Percentiles rank a stretch among this genome's conserved stretches.
phyloP scores from a whole-genome alignment of 2,888 invertebrate species.

The Synergus itoensis region DNA sequence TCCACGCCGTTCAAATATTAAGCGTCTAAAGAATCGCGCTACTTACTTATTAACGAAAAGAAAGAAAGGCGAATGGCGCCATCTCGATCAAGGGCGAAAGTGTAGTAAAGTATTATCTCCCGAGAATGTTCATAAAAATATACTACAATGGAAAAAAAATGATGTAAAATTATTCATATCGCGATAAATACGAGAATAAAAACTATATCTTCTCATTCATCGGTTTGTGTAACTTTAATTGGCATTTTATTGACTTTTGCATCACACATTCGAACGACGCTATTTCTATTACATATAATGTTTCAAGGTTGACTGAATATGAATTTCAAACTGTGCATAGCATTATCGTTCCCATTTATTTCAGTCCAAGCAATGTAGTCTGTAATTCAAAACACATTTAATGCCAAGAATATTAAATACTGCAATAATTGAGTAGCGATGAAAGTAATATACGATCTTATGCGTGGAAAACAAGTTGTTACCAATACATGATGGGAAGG shows the following conservation, averaged over 20 bases:
- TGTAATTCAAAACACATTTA: conserved; percentile 37
- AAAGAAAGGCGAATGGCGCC: conserved; percentile 16
- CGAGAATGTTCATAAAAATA: background rate
- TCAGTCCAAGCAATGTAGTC: conserved; percentile 31
- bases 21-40: conserved; percentile 69
- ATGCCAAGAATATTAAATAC: conserved; percentile 39
- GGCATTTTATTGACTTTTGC: conserved; percentile 37
- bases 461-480: conserved; percentile 25
- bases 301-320: conserved; percentile 39
- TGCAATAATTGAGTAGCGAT: conserved; percentile 26
- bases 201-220: conserved; percentile 9
- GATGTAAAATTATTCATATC: background rate
- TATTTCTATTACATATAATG: conserved; percentile 28
- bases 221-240: conserved; percentile 30
- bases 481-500: background rate
- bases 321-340: conserved; percentile 36
- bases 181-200: conserved; percentile 21
- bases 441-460: conserved; percentile 35
- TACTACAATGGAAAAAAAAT: background rate
- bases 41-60: conserved; percentile 60
- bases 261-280: conserved; percentile 21
- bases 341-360: conserved; percentile 22
- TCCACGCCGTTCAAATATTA: conserved; percentile 71
- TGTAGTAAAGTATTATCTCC: background rate
- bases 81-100: conserved; percentile 23